phyloP scores from a whole-genome alignment of 53 echinoderm and acorn worm genomes.

The Holothuria scabra region DNA sequence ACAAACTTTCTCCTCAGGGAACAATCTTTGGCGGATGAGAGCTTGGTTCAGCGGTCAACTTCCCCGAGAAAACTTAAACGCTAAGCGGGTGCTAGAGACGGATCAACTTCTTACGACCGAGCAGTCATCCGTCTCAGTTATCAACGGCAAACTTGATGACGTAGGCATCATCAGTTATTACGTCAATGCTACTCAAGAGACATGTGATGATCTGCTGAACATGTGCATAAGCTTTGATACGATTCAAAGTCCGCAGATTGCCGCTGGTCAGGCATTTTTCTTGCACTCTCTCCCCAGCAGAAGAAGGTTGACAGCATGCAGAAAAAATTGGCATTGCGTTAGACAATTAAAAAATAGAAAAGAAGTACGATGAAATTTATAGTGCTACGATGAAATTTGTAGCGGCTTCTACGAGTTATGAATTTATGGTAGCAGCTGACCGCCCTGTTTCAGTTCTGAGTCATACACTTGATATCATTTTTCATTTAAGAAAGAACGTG shows the following conservation, averaged over 20 bases:
- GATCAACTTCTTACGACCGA: constrained; percentile 17
- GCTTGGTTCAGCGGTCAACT: constrained; percentile 20
- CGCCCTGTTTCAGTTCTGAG: too few species aligned
- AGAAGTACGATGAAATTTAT: too few species aligned
- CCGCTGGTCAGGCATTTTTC: constrained; percentile 8
- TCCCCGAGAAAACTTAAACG: neutral
- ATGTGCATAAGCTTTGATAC: constrained; percentile 31
- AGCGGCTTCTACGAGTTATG: too few species aligned
- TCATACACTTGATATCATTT: too few species aligned
- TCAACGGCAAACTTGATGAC: constrained; percentile 10
- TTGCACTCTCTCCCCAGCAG: neutral
- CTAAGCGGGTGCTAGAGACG: too few species aligned
- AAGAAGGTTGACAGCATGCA: constrained; percentile 7
- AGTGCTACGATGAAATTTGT: too few species aligned
- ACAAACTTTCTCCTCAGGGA: neutral
- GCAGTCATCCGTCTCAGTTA: constrained; percentile 12
- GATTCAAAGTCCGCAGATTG: constrained; percentile 17
- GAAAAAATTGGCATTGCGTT: constrained; percentile 1
- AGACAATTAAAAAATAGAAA: neutral
- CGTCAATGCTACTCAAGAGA: neutral
- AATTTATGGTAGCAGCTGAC: too few species aligned
- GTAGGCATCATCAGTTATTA: neutral
- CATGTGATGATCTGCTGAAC: neutral
- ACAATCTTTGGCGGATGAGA: constrained; percentile 13
- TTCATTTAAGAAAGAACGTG: too few species aligned